Evolutionary conservation across 2,113 vertebrate species (phyloP).

Genomic region (Dipodomys merriami): DNA sequence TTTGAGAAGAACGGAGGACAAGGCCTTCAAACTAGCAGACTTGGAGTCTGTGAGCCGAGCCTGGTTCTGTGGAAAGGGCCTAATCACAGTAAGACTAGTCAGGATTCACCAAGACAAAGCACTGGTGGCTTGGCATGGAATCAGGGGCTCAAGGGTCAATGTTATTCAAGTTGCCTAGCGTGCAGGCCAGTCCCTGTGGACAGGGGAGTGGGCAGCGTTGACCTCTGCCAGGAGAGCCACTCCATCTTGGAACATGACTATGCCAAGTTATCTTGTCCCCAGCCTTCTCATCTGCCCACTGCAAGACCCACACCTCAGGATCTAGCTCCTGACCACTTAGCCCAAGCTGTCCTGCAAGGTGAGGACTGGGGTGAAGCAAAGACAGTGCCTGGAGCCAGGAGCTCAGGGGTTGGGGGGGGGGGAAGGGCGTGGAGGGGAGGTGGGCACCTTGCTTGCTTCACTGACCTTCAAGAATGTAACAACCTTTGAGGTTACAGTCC

Average conservation of each 20-base stretch:
- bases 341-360: neutral
- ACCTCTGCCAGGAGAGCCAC: neutral
- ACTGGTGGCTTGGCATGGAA: neutral
- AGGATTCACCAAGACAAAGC: neutral
- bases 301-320: neutral
- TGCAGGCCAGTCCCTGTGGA: neutral
- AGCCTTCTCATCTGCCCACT: neutral
- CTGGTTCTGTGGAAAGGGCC: no score
- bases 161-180: neutral
- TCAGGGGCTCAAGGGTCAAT: neutral
- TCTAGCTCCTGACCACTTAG: no score
- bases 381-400: no score
- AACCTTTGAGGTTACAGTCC: conserved; percentile 45
- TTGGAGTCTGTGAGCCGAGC: neutral
- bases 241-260: neutral
- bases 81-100: neutral
- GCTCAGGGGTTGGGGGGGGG: no score
- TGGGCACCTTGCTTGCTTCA: neutral
- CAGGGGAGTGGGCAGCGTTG: neutral
- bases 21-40: neutral
- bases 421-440: no score
- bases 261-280: neutral
- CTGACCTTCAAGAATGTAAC: neutral
- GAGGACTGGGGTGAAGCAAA: neutral
- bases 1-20: neutral